Percentiles rank a stretch among this genome's conserved stretches.
phyloP scores from a whole-genome alignment of 2,113 vertebrate species.

The Isichthys henryi region DNA sequence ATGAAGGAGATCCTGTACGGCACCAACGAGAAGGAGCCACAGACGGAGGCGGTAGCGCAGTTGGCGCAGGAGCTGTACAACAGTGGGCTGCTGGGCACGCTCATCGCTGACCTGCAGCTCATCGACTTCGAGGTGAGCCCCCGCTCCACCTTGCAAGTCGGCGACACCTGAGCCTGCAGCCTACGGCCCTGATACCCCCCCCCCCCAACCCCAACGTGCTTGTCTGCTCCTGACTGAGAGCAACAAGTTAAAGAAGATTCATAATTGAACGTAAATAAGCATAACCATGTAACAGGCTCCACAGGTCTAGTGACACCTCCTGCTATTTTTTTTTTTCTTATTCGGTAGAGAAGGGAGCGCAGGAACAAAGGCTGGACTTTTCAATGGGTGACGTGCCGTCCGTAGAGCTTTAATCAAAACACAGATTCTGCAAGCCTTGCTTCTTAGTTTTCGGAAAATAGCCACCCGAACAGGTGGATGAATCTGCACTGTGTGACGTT shows the following conservation, averaged over 20 bases:
- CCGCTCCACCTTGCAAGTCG: not conserved
- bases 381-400: not conserved
- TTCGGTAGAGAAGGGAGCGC: not conserved
- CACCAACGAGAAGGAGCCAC: constrained; percentile 85
- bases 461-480: not conserved
- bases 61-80: constrained; percentile 92
- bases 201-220: not conserved
- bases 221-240: not conserved
- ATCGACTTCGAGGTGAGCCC: constrained; percentile 87
- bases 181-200: not conserved
- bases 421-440: no score
- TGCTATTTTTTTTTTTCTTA: not conserved
- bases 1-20: constrained; percentile 94
- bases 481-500: not conserved
- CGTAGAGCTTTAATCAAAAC: not conserved
- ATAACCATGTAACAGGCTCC: not conserved
- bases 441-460: not conserved
- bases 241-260: not conserved
- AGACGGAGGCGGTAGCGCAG: constrained; percentile 88
- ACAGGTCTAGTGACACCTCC: not conserved
- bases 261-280: not conserved
- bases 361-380: not conserved
- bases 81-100: constrained; percentile 81
- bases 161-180: not conserved
- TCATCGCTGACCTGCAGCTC: constrained; percentile 82